Evolutionary conservation across 1,140 invertebrate genomes (phyloP).

Genomic region (Drosophila bocqueti): DNA sequence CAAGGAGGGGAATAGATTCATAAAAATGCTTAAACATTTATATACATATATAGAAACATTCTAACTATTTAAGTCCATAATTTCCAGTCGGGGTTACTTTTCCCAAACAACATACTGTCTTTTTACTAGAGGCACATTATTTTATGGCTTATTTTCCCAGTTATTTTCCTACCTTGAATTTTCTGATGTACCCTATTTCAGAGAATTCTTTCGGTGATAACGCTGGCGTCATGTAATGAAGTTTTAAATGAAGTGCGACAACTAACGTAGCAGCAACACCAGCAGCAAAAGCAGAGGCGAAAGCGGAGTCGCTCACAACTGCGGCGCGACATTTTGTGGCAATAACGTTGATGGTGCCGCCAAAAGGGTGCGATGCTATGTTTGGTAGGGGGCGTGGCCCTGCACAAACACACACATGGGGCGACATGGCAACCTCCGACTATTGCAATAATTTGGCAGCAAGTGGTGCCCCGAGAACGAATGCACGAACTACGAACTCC

Average conservation of each 20-base stretch:
- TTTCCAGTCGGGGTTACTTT: no score
- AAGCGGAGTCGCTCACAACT: constrained; percentile 43
- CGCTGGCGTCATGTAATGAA: constrained; percentile 67
- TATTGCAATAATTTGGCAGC: constrained; percentile 74
- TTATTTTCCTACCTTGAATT: not conserved
- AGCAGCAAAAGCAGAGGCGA: constrained; percentile 28
- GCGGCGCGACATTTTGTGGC: constrained; percentile 75
- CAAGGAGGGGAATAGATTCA: no score
- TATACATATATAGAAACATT: no score
- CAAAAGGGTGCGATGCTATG: not conserved
- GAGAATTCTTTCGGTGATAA: not conserved
- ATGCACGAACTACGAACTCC: constrained; percentile 24
- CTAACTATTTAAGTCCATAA: no score
- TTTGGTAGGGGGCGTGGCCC: constrained; percentile 10
- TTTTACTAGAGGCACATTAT: no score
- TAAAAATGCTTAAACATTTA: no score
- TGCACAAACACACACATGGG: constrained; percentile 43
- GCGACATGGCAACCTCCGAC: constrained; percentile 48
- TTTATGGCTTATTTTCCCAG: not conserved
- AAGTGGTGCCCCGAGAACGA: constrained; percentile 52
- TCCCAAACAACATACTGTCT: no score
- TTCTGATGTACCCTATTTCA: not conserved
- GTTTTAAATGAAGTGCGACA: constrained; percentile 81
- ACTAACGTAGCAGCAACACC: constrained; percentile 58
- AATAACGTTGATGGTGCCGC: constrained; percentile 63